Evolutionary conservation across 2,888 invertebrate genomes (phyloP), one percentile per base, ranked within the genome.

Genomic region (Nipponacmea schrenckii): DNA sequence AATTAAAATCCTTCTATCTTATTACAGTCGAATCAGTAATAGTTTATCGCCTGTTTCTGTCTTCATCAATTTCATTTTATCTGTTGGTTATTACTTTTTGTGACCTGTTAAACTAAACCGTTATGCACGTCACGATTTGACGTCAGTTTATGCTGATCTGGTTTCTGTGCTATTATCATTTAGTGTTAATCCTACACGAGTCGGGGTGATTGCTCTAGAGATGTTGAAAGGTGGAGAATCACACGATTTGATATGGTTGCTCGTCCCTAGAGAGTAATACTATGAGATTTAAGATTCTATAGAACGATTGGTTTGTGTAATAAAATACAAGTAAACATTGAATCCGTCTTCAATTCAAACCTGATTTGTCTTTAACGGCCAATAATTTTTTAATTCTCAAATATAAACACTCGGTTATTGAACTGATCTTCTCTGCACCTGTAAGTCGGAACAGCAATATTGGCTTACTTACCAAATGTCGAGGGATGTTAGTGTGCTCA

Each of bases 1-100:
- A 56, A 56, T 56, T 56, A 56, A 24, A 56, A 24, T 56, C 56
- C 20, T 56, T 56, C 56, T 56, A 56, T 56, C 56, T 56, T 56
- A 56, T 56, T 56, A 56, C 20, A 20, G 20, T 24, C 20, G 56
- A 56, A 56, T 56, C 56, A 56, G 56, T 56, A 56, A 56, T 56
- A 56, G 56, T 56, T 56, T 56, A 56, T 56, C 24, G 56, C 24
- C 56, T 56, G 56, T 24, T 56, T 24, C 56, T 56, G 56, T 56
- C 56, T 24, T 56, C 56, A 56, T 56, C 56, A 20, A 56, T 56
- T 24, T 24, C 24, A 20, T 56, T 56, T 56, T 56, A 56, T 56
- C 12, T 8, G 20, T 24, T 20, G 10, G 20, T 56, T 56, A 56
- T 24, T 20, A 56, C 56, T 56, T 56, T 56, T 56, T 56, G 56